Base-by-base conservation (phyloP, 1,140 invertebrate genomes). In the Drosophila sucinea region DNA sequence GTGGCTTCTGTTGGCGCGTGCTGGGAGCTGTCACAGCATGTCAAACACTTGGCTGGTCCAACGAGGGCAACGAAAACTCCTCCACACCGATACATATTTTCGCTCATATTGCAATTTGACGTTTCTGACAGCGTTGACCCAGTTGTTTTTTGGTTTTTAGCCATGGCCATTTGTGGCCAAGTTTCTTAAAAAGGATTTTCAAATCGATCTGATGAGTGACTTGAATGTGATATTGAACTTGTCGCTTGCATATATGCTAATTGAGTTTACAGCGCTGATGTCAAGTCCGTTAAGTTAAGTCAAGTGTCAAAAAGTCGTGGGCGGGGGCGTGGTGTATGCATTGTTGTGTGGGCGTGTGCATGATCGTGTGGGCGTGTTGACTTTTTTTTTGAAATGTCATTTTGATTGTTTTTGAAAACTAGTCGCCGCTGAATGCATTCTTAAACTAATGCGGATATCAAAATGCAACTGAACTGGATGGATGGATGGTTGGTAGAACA, bases 61-160 rank as follows among this genome's bases (percentile, higher is more conserved):
- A 23, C 8, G 56, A 58, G 56, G 30, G 40, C 56, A 62, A 55
- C 35, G 8, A 27, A 55, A 70, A 74, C 83, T 87, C 77, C 80
- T 80, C 73, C 84, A 77, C 80, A 79, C 23, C 8, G 1, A 47
- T 6, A 47, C 60, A 61, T 73, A 72, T 65, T 65, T 75, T 60
- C 30, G 66, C 64, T 38, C 70, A 51, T 56, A 32, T 78, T 32
- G 57, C 67, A 47, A 44, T 67, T 74, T 85, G 84, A 87, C 70
- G 67, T 30, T 69, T 77, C 68, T 89, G 82, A 86, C 79, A 79
- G 72, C 47, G 33, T 11, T 89, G 84, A 89, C 84, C 84, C 81
- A 89, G 77, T 87, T 87, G 47, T 7, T 51, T 51, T 44, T 51
- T 51, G 44, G 44, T 17, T 17, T 17, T 17, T 17, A 17, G 17